Evolutionary conservation across 2,113 vertebrate genomes (phyloP).

Genomic region (Petrocephalus zakoni): DNA sequence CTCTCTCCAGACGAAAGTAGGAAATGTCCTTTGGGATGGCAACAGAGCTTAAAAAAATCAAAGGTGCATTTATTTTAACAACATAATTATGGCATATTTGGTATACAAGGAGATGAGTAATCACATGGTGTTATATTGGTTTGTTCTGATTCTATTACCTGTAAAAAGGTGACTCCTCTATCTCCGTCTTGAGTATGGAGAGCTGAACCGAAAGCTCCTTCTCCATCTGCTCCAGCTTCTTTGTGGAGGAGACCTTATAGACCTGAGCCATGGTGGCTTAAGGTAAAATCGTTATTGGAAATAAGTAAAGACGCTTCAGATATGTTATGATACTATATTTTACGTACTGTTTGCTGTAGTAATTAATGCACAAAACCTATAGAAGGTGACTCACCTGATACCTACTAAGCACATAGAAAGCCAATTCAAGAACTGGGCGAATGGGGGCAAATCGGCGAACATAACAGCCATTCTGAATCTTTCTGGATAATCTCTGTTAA

Average conservation of each 20-base stretch:
- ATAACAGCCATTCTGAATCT: not conserved
- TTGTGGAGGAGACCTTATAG: constrained; percentile 57
- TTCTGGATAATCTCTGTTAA: not conserved
- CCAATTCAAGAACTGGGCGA: not conserved
- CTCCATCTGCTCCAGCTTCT: constrained; percentile 60
- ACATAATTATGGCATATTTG: not conserved
- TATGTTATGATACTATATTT: not conserved
- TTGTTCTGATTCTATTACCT: constrained; percentile 41
- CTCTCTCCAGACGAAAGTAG: constrained; percentile 63
- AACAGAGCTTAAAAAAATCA: constrained; percentile 54
- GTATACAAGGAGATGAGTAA: not conserved
- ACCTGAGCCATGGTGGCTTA: constrained; percentile 46
- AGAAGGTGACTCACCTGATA: not conserved
- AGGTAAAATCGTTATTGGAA: not conserved
- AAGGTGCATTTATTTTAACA: not conserved
- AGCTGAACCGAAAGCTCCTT: constrained; percentile 54
- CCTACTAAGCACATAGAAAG: not conserved
- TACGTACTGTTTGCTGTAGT: not conserved
- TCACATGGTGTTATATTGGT: not conserved
- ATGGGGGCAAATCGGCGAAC: not conserved
- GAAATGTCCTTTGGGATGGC: constrained; percentile 59
- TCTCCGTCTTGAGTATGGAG: constrained; percentile 55
- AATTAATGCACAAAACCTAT: not conserved
- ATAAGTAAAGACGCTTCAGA: not conserved
- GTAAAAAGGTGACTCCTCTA: constrained; percentile 42